Conservation (phyloP, 2,888 invertebrate genomes). For the Nomada hirtipes region DNA sequence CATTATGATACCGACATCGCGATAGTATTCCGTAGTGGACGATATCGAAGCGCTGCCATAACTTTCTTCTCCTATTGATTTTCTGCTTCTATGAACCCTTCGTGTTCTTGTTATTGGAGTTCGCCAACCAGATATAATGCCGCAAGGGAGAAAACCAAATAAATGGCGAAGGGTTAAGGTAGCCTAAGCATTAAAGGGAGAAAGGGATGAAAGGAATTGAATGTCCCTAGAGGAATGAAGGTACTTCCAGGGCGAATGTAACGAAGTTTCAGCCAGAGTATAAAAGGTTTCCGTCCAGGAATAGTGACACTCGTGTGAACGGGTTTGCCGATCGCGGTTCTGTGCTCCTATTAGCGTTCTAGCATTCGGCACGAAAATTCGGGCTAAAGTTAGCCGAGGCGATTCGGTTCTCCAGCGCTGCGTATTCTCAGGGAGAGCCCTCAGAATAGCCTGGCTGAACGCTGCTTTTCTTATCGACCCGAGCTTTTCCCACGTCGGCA, state of each 20-base stretch:
- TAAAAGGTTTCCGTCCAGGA: constrained; percentile 33
- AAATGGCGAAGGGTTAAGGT: no score
- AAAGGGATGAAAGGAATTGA: no score
- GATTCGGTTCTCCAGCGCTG: constrained; percentile 81
- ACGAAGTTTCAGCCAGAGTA: constrained; percentile 12
- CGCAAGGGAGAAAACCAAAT: no score
- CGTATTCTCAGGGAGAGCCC: constrained; percentile 79
- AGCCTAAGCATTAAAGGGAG: no score
- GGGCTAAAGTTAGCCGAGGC: constrained; percentile 79
- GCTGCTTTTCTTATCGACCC: constrained; percentile 59
- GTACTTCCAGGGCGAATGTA: not conserved
- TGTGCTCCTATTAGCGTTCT: constrained; percentile 45
- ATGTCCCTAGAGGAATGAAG: not conserved
- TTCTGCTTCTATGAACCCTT: not conserved
- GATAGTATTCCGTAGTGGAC: not conserved
- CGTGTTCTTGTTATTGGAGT: not conserved
- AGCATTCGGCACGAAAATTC: constrained; percentile 46
- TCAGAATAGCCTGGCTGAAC: constrained; percentile 64
- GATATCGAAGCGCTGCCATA: constrained; percentile 8
- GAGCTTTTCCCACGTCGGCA: constrained; percentile 67
- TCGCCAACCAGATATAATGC: no score
- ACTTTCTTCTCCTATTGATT: constrained; percentile 8
- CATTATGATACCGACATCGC: constrained; percentile 26
- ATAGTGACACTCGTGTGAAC: constrained; percentile 40
- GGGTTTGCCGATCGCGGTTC: constrained; percentile 41